Conservation (phyloP, 2,797 vertebrate species). For the Sebastes jordani region DNA sequence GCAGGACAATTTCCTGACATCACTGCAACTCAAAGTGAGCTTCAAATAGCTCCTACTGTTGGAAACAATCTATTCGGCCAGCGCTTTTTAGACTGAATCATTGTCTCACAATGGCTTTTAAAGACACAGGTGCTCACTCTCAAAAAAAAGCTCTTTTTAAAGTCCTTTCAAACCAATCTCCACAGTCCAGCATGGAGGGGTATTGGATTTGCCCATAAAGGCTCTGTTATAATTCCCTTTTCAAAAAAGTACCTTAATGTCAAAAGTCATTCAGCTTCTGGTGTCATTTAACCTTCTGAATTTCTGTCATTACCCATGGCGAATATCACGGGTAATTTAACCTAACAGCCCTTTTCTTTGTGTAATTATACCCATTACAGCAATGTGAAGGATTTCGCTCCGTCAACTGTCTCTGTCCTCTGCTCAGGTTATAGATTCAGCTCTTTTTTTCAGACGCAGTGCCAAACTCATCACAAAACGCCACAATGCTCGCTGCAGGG, state of each 20-base stretch:
- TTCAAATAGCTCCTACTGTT: conserved; percentile 57
- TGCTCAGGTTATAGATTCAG: conserved; percentile 61
- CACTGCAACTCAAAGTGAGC: conserved; percentile 33
- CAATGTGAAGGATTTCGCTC: conserved; percentile 68
- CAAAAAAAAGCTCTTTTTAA: conserved; percentile 38
- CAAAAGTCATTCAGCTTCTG: conserved; percentile 66
- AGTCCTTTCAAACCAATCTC: conserved; percentile 58
- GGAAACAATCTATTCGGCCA: conserved; percentile 43
- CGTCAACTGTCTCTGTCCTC: conserved; percentile 57
- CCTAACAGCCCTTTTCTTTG: conserved; percentile 76
- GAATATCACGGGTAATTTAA: conserved; percentile 78
- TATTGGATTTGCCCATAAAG: conserved; percentile 52
- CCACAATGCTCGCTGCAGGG: conserved; percentile 49
- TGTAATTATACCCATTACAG: conserved; percentile 78
- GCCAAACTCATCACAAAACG: conserved; percentile 48
- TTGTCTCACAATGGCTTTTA: conserved; percentile 50
- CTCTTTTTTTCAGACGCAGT: conserved; percentile 56
- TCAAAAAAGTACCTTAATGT: conserved; percentile 58
- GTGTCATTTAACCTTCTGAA: conserved; percentile 79
- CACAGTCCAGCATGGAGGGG: conserved; percentile 22
- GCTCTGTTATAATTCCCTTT: conserved; percentile 59
- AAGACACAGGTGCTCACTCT: conserved; percentile 51
- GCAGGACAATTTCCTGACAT: conserved; percentile 55
- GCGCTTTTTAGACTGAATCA: conserved; percentile 56
- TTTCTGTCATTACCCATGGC: conserved; percentile 69